Evolutionary conservation across 2,888 invertebrate genomes (phyloP).

Genomic region (Anoplius nigerrimus): DNA sequence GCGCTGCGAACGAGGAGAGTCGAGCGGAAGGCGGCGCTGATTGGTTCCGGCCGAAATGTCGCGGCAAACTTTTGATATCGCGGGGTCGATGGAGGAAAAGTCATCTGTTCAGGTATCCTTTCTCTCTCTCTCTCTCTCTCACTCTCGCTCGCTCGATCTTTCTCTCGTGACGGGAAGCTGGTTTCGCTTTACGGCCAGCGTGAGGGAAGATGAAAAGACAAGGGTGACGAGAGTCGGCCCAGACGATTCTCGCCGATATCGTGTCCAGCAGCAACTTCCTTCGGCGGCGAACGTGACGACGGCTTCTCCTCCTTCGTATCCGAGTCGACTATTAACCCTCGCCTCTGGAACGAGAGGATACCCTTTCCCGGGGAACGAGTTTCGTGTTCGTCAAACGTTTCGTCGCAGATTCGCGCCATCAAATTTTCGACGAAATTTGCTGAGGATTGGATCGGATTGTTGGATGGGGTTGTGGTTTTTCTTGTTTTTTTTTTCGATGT

Average conservation of each 20-base stretch:
- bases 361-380: not conserved
- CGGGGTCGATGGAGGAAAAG: not conserved
- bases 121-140: too few relatives aligned
- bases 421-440: not conserved
- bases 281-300: constrained; percentile 9
- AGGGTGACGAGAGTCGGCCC: not conserved
- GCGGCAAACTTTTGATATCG: too few relatives aligned
- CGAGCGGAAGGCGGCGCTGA: not conserved
- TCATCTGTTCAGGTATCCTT: not conserved
- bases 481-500: too few relatives aligned
- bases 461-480: too few relatives aligned
- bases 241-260: not conserved
- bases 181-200: not conserved
- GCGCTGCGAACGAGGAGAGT: too few relatives aligned
- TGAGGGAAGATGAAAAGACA: constrained; percentile 1
- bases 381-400: too few relatives aligned
- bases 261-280: constrained; percentile 15
- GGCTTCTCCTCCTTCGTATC: not conserved
- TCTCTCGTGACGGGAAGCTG: too few relatives aligned
- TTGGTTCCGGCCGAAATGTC: not conserved
- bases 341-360: too few relatives aligned
- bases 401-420: too few relatives aligned
- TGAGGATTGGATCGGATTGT: too few relatives aligned
- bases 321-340: constrained; percentile 5
- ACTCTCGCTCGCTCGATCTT: too few relatives aligned